Evolutionary conservation across 2,888 invertebrate species (phyloP), one percentile per base, ranked within the genome.

Genomic region (Sussaba pulchella): DNA sequence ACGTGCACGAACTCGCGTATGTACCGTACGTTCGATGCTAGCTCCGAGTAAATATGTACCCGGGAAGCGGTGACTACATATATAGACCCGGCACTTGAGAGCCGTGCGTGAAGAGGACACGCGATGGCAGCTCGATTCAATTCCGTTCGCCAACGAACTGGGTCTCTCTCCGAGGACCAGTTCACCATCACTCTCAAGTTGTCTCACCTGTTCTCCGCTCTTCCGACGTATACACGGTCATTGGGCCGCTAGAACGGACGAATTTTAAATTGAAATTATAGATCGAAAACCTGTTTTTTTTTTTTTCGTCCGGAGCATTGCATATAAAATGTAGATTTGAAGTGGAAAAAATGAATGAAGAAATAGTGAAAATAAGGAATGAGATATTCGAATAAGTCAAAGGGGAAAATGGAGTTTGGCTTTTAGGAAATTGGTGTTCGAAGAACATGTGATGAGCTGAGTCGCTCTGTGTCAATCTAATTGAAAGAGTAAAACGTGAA

Each of bases 91-190:
- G 69, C 17, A 41, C 26, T 41, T 12, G 41, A 43, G 54, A 10
- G 54, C 26, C 41, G 43, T 14, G 69, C 41, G 41, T 17, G 69
- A 14, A 41, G 54, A 24, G 57, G 14, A 21, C n/a, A 12, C 54
- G 24, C 17, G 54, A 69, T 57, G 69, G 69, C 41, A 69, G 69
- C 43, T 57, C 54, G 26, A 69, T 69, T 69, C 43, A 54, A 57
- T 54, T 69, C 54, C 54, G 41, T 26, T 57, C 43, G 54, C 67
- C 50, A 39, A 21, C 52, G 52, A 50, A 67, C 43, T 43, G 26
- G 63, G 10, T 64, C 52, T 47, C 64, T 54, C 67, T 67, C 52
- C 36, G 19, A 36, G 50, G 67, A 43, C 26, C 41, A 26, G 24
- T 69, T 43, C 54, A 31, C 69, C 69, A 54, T 57, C 26, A 17